These are phyloP conservation scores for Esox lucius DNA, from an alignment of 2,797 vertebrate species.

Conservation along the genomic window DNA sequence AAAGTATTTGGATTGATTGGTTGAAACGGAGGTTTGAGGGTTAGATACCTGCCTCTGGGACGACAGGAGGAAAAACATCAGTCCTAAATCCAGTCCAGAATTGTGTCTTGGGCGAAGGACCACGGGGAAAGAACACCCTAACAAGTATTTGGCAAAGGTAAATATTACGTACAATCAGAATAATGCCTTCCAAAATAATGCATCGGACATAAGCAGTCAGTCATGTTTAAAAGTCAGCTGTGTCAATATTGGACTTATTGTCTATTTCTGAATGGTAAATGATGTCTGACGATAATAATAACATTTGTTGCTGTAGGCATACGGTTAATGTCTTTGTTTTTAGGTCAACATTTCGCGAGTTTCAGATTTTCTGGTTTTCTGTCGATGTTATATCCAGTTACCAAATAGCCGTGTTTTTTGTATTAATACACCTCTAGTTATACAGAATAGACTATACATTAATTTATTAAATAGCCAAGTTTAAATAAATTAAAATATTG, in stretches of 20 bases:
- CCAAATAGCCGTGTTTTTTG: neutral
- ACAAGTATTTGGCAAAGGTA: constrained; percentile 71
- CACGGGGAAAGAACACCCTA: constrained; percentile 45
- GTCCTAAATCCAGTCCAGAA: constrained; percentile 26
- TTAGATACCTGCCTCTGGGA: constrained; percentile 65
- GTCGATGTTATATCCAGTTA: too few relatives aligned
- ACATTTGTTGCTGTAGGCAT: neutral
- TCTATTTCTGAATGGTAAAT: neutral
- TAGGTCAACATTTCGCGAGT: neutral
- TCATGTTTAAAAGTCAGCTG: neutral
- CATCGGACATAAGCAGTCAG: neutral
- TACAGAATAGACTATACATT: neutral
- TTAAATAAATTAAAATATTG: neutral
- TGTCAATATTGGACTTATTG: neutral
- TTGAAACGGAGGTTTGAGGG: constrained; percentile 64
- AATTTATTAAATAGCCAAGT: neutral
- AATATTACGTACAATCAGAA: neutral
- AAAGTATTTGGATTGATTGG: constrained; percentile 25
- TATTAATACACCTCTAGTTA: neutral
- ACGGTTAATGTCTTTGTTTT: neutral
- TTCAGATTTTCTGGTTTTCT: neutral
- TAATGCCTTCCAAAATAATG: neutral
- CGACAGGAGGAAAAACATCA: constrained; percentile 48
- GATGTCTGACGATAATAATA: neutral
- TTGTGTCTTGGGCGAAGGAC: constrained; percentile 26